phyloP scores from a whole-genome alignment of 2,888 invertebrate genomes.

The Nyleta sp. region DNA sequence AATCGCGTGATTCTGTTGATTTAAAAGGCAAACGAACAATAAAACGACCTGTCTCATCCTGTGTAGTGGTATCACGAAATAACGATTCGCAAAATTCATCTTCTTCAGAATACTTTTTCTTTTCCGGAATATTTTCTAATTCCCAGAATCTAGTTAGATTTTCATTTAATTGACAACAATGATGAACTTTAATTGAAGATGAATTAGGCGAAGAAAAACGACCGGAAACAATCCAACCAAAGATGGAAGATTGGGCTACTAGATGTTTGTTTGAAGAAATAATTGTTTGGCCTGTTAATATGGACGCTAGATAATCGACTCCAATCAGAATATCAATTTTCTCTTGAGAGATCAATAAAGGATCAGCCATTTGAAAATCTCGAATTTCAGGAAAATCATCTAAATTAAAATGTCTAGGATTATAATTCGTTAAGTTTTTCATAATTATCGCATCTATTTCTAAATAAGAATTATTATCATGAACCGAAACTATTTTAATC shows the following conservation, averaged over 20 bases:
- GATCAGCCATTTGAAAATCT: background rate
- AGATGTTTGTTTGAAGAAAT: constrained; percentile 2
- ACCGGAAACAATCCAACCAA: constrained; percentile 14
- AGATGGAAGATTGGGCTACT: background rate
- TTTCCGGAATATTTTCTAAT: background rate
- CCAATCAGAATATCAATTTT: constrained; percentile 1
- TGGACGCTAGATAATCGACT: background rate
- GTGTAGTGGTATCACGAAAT: background rate
- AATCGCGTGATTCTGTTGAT: background rate
- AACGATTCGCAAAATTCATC: background rate
- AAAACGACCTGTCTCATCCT: background rate
- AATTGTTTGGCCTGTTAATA: background rate
- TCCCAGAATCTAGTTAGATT: background rate
- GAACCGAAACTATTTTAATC: background rate
- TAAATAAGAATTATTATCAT: background rate
- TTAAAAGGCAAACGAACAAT: background rate
- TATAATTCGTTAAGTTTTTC: background rate
- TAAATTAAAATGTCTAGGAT: background rate
- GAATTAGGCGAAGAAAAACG: too few relatives aligned
- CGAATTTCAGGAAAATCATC: background rate
- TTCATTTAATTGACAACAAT: background rate
- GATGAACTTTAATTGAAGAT: background rate
- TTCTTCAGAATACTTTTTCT: background rate
- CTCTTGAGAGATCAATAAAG: background rate
- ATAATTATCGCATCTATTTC: background rate